Base-by-base conservation (phyloP, 2,797 vertebrate species). In the Dendrocincla tyrannina region DNA sequence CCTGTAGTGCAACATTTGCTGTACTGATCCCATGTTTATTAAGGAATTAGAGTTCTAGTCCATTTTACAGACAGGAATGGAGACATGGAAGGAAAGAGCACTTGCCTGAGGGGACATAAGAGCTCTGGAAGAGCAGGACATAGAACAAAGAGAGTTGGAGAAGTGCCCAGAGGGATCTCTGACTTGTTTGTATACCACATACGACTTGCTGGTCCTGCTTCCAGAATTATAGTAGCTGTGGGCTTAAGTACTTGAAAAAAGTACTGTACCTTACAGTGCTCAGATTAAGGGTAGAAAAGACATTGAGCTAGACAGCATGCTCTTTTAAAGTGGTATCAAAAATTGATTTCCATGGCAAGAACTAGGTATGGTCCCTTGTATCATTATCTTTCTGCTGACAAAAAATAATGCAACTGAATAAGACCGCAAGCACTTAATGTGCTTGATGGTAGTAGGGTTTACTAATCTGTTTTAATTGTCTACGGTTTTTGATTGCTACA, bases 391-490 rank as follows among this genome's bases (percentile, higher is more conserved):
- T 58, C 63, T 82, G 53, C 30, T 84, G 50, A n/a, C 47, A 66
- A 87, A 67, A 91, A 70, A 30, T 39, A 60, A 33, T 1, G 4
- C 9, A 53, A 23, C 42, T 58, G 52, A 70, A 1, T 58, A 58
- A 66, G 53, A 58, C 32, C 0, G 1, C 2, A 19, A 91, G 32
- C 6, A 11, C 32, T 53, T 42, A 24, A 18, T 0, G 0, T 75
- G 17, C 22, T 30, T 69, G n/a, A 18, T 72, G 15, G 74, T 70
- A 44, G 23, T 60, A 44, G 22, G 10, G 25, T 78, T 20, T 41
- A 14, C 47, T 52, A 37, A 52, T 75, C 30, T 73, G 16, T 49
- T 88, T 37, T 47, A 72, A 60, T 28, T 62, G 27, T 44, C 42
- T 56, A 8, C 41, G 62, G 10, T 20, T 91, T 88, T 69, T 58